phyloP scores from a whole-genome alignment of 2,888 invertebrate species.

The Agonopterix alstromeriana region DNA sequence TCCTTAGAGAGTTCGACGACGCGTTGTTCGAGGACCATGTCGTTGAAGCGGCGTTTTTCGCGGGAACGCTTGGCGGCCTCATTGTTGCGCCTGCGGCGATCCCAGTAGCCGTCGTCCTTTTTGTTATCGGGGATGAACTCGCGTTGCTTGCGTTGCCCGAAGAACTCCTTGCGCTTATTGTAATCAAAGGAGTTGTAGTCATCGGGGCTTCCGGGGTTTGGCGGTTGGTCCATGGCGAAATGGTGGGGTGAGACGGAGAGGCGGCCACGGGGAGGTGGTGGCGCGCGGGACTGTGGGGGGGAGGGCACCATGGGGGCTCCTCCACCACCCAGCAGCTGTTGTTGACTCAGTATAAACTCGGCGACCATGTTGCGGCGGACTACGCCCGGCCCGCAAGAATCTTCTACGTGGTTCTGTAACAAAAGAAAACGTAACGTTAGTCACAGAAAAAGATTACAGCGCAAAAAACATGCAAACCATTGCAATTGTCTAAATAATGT shows the following conservation, averaged over 20 bases:
- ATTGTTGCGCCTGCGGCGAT: slow-evolving; percentile 95
- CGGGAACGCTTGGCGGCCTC: slow-evolving; percentile 97
- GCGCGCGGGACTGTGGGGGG: slow-evolving; percentile 48
- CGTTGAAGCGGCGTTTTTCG: slow-evolving; percentile 97
- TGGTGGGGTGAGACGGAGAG: slow-evolving; percentile 64
- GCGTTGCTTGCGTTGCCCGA: slow-evolving; percentile 93
- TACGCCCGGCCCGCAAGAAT: slow-evolving; percentile 64
- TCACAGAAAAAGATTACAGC: slow-evolving; percentile 21
- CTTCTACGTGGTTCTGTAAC: slow-evolving; percentile 69
- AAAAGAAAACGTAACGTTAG: slow-evolving; percentile 49
- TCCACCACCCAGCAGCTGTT: slow-evolving; percentile 63
- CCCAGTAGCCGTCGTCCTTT: slow-evolving; percentile 99
- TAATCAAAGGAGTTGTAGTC: slow-evolving; percentile 75
- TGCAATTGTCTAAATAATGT: slow-evolving; percentile 44
- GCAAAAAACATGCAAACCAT: slow-evolving; percentile 27
- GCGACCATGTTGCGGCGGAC: slow-evolving; percentile 90
- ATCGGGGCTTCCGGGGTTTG: slow-evolving; percentile 40
- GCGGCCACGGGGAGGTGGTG: slow-evolving; percentile 50
- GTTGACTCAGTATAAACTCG: slow-evolving; percentile 88
- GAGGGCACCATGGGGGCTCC: slow-evolving; percentile 56
- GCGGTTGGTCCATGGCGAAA: slow-evolving; percentile 67
- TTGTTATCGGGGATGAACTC: slow-evolving; percentile 98
- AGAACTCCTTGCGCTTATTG: slow-evolving; percentile 88
- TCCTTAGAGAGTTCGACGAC: slow-evolving; percentile 96
- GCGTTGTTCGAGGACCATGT: slow-evolving; percentile 96